Percentiles rank a stretch among this genome's conserved stretches.
Evolutionary conservation across 2,888 invertebrate genomes (phyloP).

Genomic region (Microchrysa polita): DNA sequence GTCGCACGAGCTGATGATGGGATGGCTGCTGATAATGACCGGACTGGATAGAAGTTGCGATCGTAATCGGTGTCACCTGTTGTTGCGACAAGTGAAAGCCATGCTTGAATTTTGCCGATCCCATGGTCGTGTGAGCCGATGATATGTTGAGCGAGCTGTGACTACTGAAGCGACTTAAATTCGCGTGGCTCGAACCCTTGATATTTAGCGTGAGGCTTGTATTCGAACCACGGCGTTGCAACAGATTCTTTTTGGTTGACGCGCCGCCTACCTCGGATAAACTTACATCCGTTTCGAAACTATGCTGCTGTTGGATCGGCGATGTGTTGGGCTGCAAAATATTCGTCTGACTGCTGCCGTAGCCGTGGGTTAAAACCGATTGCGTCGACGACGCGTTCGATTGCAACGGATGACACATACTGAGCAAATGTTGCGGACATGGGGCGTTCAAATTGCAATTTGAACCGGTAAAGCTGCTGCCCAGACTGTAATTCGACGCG

Average conservation of each 20-base stretch:
- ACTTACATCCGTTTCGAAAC: neutral
- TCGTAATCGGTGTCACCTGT: conserved; percentile 51
- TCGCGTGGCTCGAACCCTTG: conserved; percentile 62
- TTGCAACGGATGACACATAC: conserved; percentile 6
- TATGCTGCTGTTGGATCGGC: conserved; percentile 8
- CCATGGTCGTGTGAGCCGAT: conserved; percentile 38
- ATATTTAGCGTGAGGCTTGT: conserved; percentile 86
- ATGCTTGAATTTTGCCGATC: conserved; percentile 1
- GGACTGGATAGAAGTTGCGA: conserved; percentile 57
- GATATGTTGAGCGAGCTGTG: conserved; percentile 67
- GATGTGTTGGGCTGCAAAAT: neutral
- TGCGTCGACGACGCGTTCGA: conserved; percentile 28
- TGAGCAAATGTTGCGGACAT: conserved; percentile 25
- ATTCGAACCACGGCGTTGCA: conserved; percentile 85
- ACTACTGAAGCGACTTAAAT: conserved; percentile 69
- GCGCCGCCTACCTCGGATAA: conserved; percentile 28
- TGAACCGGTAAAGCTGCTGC: conserved; percentile 54
- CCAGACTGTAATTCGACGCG: conserved; percentile 63
- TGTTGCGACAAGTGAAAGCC: conserved; percentile 44
- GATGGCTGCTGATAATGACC: conserved; percentile 54
- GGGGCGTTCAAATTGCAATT: conserved; percentile 51
- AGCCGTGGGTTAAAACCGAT: conserved; percentile 9
- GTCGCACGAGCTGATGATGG: conserved; percentile 38
- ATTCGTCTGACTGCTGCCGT: conserved; percentile 23
- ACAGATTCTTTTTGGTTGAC: conserved; percentile 69